These are phyloP conservation scores for Stegana nigrithorax DNA, from an alignment of 2,888 invertebrate species.

Conservation along the genomic window DNA sequence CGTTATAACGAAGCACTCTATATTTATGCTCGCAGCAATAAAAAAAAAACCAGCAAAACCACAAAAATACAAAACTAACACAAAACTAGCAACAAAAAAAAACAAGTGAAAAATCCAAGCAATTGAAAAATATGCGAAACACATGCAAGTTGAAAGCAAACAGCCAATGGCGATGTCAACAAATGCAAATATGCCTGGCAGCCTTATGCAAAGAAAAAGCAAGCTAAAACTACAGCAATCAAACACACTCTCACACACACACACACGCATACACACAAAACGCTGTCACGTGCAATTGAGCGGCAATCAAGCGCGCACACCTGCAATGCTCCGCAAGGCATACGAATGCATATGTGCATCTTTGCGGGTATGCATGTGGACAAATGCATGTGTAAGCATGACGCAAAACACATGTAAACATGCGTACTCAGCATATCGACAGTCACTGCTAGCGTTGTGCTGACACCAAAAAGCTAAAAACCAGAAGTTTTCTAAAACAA, in stretches of 20 bases:
- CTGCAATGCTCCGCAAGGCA: background rate
- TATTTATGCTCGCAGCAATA: background rate
- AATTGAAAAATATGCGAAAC: background rate
- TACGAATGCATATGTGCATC: background rate
- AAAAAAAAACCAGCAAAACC: background rate
- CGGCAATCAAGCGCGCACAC: background rate
- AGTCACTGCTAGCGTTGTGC: too few species aligned
- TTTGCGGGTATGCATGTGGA: background rate
- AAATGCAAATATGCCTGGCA: too few species aligned
- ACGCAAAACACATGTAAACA: slow-evolving; percentile 14
- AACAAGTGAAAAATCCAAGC: background rate
- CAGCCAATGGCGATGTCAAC: slow-evolving; percentile 7
- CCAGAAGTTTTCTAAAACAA: too few species aligned
- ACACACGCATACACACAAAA: background rate
- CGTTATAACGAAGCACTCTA: background rate
- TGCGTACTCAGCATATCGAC: background rate
- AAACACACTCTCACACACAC: background rate
- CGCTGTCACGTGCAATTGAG: slow-evolving; percentile 10
- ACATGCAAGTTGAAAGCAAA: background rate
- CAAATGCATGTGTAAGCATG: background rate
- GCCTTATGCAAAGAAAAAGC: too few species aligned
- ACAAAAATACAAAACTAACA: background rate
- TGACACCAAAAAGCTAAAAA: too few species aligned
- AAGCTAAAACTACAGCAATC: background rate
- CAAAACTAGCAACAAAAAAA: background rate